phyloP scores from a whole-genome alignment of 2,888 invertebrate genomes.

The Nemapogon koenigi region DNA sequence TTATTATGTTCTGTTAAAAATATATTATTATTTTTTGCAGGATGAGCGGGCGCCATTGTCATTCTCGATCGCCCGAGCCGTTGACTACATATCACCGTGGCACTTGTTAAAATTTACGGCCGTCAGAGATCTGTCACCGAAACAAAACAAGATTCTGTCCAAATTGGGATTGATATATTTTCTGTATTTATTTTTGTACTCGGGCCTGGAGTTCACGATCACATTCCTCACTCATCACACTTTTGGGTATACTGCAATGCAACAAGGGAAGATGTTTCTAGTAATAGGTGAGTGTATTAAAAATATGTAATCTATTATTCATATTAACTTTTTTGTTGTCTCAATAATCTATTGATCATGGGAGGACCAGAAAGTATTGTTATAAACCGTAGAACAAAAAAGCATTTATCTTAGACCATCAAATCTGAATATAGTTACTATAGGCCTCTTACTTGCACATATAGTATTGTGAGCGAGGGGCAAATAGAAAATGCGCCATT shows the following conservation, averaged over 20 bases:
- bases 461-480: no score
- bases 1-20: conserved; percentile 23
- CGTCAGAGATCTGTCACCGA: conserved; percentile 66
- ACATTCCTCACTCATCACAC: conserved; percentile 95
- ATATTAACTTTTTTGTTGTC: no score
- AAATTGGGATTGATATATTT: conserved; percentile 83
- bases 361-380: no score
- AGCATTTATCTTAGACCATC: no score
- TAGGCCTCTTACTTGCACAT: no score
- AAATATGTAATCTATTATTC: not conserved
- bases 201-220: conserved; percentile 96
- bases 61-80: conserved; percentile 69
- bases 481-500: no score
- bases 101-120: conserved; percentile 68
- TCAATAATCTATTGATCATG: no score
- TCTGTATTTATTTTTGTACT: conserved; percentile 91
- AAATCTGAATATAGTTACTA: no score
- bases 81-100: conserved; percentile 53
- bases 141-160: conserved; percentile 70
- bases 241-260: conserved; percentile 91
- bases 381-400: no score
- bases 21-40: conserved; percentile 48
- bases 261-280: conserved; percentile 98
- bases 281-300: conserved; percentile 84
- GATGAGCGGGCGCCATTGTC: conserved; percentile 74